Percentiles rank a stretch among this genome's conserved stretches.
These are phyloP conservation scores for Mongoloraphidia duomilia DNA, from an alignment of 2,888 invertebrate genomes.

Conservation along the genomic window DNA sequence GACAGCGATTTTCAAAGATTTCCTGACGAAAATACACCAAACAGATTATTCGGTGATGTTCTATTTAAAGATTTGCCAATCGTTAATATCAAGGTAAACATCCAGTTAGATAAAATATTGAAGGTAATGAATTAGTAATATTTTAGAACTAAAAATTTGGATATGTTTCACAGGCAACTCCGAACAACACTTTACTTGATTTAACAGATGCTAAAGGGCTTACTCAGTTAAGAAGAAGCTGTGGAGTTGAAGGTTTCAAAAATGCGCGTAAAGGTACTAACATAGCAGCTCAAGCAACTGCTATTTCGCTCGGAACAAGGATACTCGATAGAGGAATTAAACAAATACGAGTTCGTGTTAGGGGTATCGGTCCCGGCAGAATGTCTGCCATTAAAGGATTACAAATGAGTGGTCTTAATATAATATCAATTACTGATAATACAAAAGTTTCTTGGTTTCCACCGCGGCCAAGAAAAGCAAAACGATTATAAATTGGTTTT, in stretches of 20 bases:
- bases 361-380: conserved; percentile 80
- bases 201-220: conserved; percentile 26
- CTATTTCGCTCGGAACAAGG: conserved; percentile 58
- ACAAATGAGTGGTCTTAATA: conserved; percentile 78
- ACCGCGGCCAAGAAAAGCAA: conserved; percentile 69
- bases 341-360: conserved; percentile 60
- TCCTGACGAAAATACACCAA: conserved; percentile 58
- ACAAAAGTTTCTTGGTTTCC: conserved; percentile 75
- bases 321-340: conserved; percentile 56
- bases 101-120: conserved; percentile 32
- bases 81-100: conserved; percentile 55
- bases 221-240: conserved; percentile 49
- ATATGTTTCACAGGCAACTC: not conserved
- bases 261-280: conserved; percentile 92
- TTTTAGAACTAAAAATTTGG: not conserved
- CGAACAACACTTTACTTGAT: not conserved
- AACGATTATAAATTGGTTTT: conserved; percentile 48
- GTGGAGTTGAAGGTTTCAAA: conserved; percentile 89
- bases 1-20: conserved; percentile 42
- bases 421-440: conserved; percentile 85
- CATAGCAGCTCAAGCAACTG: conserved; percentile 91
- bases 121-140: not conserved
- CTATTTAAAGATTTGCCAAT: conserved; percentile 70
- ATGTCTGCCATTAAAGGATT: conserved; percentile 87
- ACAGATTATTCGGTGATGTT: conserved; percentile 56